phyloP scores from a whole-genome alignment of 2,797 vertebrate genomes.

The Hybognathus amarus region DNA sequence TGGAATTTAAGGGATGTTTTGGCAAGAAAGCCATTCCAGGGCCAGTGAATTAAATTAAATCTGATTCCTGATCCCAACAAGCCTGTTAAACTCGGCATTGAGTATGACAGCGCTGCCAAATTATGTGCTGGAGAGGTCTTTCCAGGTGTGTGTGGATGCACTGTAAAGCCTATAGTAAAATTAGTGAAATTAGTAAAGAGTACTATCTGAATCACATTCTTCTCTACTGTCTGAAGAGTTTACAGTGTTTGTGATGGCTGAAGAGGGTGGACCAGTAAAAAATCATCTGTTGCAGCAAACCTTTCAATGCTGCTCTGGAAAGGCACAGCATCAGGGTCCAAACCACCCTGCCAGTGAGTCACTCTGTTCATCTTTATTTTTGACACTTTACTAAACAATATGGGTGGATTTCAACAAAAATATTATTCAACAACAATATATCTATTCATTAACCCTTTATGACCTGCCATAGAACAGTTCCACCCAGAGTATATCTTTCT shows the following conservation, averaged over 20 bases:
- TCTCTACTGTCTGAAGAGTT: conserved; percentile 79
- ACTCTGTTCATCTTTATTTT: neutral
- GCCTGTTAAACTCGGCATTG: conserved; percentile 79
- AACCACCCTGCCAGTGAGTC: conserved; percentile 74
- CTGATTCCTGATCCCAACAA: conserved; percentile 87
- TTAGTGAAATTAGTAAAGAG: neutral
- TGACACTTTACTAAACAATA: neutral
- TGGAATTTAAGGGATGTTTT: conserved; percentile 77
- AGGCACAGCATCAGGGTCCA: conserved; percentile 54
- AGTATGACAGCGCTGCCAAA: conserved; percentile 74
- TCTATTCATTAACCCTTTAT: no score
- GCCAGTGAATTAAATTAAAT: conserved; percentile 79
- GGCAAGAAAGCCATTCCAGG: conserved; percentile 77
- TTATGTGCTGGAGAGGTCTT: conserved; percentile 83
- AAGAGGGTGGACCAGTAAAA: conserved; percentile 83
- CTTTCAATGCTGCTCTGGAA: conserved; percentile 87
- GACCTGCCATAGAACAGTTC: no score
- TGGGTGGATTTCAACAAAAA: neutral
- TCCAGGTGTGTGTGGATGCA: conserved; percentile 78
- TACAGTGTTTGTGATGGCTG: conserved; percentile 86
- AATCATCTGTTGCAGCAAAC: conserved; percentile 78
- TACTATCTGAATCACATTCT: neutral
- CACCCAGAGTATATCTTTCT: no score
- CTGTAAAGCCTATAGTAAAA: neutral
- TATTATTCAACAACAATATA: no score